A percentile compares a stretch with the other conserved stretches of the same genome.
These are phyloP conservation scores for Cotesia chilonis DNA, from an alignment of 1,140 invertebrate species.

Conservation along the genomic window DNA sequence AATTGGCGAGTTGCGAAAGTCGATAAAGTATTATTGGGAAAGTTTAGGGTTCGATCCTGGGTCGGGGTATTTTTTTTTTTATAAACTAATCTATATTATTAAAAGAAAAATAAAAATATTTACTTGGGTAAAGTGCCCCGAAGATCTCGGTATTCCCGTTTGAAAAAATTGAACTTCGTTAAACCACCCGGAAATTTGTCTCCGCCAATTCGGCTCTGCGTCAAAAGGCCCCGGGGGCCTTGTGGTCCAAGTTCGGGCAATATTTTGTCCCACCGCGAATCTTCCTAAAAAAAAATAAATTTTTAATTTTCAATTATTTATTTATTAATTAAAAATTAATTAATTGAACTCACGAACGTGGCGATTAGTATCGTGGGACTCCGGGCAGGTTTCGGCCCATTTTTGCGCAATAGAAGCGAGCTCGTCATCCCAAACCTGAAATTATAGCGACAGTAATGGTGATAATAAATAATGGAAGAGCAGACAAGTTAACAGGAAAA, in stretches of 20 bases:
- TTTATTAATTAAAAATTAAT: neutral
- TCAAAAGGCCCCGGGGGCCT: constrained; percentile 69
- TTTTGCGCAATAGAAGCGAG: constrained; percentile 81
- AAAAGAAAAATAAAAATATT: constrained; percentile 37
- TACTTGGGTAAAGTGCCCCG: constrained; percentile 86
- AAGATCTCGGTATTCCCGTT: constrained; percentile 71
- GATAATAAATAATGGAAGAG: constrained; percentile 12
- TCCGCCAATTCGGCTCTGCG: constrained; percentile 75
- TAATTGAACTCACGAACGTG: constrained; percentile 69
- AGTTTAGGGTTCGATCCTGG: too few relatives aligned
- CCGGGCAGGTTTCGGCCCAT: constrained; percentile 82
- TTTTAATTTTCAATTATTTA: neutral
- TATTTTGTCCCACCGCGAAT: constrained; percentile 84
- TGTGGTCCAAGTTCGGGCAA: constrained; percentile 82
- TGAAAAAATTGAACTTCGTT: constrained; percentile 79
- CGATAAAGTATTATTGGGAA: too few relatives aligned
- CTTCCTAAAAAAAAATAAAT: constrained; percentile 63
- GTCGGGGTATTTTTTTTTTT: too few relatives aligned
- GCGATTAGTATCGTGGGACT: constrained; percentile 75
- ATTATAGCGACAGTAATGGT: neutral
- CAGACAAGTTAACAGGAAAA: constrained; percentile 6
- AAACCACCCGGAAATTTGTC: constrained; percentile 81
- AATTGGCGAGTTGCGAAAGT: too few relatives aligned
- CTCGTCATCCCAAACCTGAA: constrained; percentile 85
- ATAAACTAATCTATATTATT: neutral